Evolutionary conservation across 2,113 vertebrate species (phyloP).

Genomic region (Spizaetus ornatus): DNA sequence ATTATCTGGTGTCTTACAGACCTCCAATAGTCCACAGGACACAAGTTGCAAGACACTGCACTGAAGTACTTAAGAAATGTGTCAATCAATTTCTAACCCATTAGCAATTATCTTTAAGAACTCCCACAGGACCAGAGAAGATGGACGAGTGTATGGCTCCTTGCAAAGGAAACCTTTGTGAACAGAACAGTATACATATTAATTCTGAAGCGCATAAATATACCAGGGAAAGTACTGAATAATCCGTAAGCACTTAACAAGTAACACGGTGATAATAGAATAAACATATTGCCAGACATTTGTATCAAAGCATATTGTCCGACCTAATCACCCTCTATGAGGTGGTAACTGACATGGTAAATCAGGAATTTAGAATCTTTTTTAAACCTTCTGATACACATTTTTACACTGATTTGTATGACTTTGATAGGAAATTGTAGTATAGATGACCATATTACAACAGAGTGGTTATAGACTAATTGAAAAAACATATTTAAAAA

Average conservation of each 20-base stretch:
- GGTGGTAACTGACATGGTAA: background rate
- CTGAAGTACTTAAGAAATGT: background rate
- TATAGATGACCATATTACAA: background rate
- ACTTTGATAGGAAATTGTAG: background rate
- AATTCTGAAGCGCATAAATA: background rate
- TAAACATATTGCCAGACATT: background rate
- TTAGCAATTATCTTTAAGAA: slow-evolving; percentile 23
- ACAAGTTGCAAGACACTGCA: background rate
- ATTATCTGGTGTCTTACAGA: background rate
- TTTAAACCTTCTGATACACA: background rate
- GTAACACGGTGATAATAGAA: background rate
- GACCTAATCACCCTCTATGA: background rate
- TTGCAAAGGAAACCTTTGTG: background rate
- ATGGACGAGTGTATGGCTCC: fast-evolving
- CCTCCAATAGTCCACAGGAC: background rate
- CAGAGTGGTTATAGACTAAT: background rate
- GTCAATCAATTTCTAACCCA: slow-evolving; percentile 10
- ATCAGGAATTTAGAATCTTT: background rate
- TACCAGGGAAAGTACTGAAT: background rate
- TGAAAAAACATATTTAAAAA: background rate
- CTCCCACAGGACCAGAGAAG: background rate
- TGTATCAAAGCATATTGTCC: background rate
- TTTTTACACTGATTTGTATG: background rate
- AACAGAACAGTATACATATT: background rate
- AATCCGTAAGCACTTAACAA: background rate